A percentile compares a stretch with the other conserved stretches of the same genome.
Conservation (phyloP, 2,113 vertebrate genomes). For the Platycercus adscitus region DNA sequence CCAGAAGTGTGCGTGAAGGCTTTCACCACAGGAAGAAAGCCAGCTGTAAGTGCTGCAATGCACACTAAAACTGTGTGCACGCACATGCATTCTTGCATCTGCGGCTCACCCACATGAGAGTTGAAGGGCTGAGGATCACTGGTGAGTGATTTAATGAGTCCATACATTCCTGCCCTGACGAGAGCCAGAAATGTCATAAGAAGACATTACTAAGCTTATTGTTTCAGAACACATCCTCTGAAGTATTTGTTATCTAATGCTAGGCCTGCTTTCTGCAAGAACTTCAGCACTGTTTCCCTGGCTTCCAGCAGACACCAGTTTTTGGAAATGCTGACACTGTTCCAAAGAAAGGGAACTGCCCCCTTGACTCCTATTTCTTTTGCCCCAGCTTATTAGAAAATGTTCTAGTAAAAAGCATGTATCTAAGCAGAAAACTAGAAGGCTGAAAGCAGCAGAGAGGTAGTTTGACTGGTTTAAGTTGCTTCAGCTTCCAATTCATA, state of each 20-base stretch:
- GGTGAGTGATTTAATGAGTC: background rate
- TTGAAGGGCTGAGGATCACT: background rate
- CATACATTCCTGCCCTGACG: background rate
- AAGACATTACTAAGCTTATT: background rate
- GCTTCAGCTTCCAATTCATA: background rate
- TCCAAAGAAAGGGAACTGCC: background rate
- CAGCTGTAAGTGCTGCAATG: background rate
- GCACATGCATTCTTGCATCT: background rate
- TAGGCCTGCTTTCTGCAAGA: background rate
- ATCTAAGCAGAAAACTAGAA: background rate
- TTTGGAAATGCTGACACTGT: background rate
- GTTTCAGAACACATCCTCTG: background rate
- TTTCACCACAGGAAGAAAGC: conserved; percentile 44
- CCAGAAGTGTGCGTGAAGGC: background rate
- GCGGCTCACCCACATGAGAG: background rate
- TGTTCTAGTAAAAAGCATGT: background rate
- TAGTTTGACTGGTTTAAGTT: background rate
- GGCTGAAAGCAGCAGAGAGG: background rate
- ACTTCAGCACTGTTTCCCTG: background rate
- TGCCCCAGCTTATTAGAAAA: background rate
- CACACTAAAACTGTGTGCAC: background rate
- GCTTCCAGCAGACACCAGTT: background rate
- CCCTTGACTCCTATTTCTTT: background rate
- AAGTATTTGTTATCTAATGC: background rate
- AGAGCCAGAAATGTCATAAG: background rate